Evolutionary conservation across 1,140 invertebrate species (phyloP), one percentile per base, ranked within the genome.

Genomic region (Hestina assimilis): DNA sequence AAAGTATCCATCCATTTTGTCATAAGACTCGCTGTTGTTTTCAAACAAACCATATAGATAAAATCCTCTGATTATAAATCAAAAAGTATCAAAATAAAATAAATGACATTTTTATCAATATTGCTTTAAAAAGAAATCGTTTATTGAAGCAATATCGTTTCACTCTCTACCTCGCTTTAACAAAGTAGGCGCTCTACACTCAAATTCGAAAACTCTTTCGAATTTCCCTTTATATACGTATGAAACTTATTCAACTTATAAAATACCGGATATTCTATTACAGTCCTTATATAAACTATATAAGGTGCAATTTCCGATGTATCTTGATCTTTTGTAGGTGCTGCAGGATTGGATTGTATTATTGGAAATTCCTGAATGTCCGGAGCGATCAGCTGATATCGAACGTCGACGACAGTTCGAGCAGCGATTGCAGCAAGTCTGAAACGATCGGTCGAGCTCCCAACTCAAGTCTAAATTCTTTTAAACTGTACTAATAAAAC

Each of bases 291-390:
- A 20, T 0, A 4, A 6, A 35, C 0, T 7, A 0, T 0, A 35
- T 65, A 69, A 24, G 35, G 60, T 42, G 0, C 17, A n/a, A 33
- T 45, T 58, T 28, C 2, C 12, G 12, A 38, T 26, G 24, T 38
- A 35, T 31, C 45, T 42, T 11, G 12, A 29, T 21, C 24, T 24
- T 35, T 33, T 45, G 2, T 21, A 56, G 40, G 40, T 43, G 51
- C 43, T 50, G 42, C 56, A 58, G 63, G 38, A 53, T 54, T 67
- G 78, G 20, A 26, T 67, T 63, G 62, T 75, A 75, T 80, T 86
- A 87, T 84, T 84, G 79, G 78, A 82, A 86, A 87, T 87, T 84
- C 79, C 75, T 77, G 76, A 75, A 79, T 74, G 79, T 78, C 60
- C 54, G 61, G 54, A 78, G 68, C 67, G 68, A 72, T 77, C 64